Base-by-base conservation (phyloP, 2,113 vertebrate species). In the Vulpes vulpes region DNA sequence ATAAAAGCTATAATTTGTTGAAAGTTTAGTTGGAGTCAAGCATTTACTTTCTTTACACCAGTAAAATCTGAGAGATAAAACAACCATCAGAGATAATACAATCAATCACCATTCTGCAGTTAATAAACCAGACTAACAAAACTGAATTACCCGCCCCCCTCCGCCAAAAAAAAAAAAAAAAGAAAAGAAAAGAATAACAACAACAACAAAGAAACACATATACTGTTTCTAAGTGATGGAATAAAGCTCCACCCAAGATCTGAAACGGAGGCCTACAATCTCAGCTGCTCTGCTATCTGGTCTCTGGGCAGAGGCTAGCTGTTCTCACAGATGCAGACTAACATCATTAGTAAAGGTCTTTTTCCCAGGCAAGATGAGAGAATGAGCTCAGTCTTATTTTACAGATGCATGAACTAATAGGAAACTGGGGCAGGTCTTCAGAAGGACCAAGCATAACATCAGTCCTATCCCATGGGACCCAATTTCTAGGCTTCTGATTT, bases 321-420 rank as follows among this genome's bases (percentile, higher is more conserved):
- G 27, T 92, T 92, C 87, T 81, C 83, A 96, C 60, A 86, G 59
- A 92, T 69, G 71, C 27, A 35, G 64, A 86, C 62, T 76, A 74
- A 78, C 20, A 27, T 78, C 83, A 89, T 80, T 69, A 88, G 88
- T 27, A 59, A 91, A 96, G 90, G 78, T 71, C 86, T 94, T 85
- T 88, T 91, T 64, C 90, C 87, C 90, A 78, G 65, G 79, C 35
- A 71, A 91, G 49, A 49, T 30, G 73, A 83, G 65, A 89, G 80
- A 92, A 86, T 38, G 82, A 91, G 25, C 94, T 93, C 62, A 88
- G 82, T 59, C 69, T 80, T 95, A 91, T 73, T 95, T 93, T 80
- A 96, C 57, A 95, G 64, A 94, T 22, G 43, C 23, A 71, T 8
- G 57, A 82, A 62, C 51, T 69, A 74, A 88, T 19, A 85, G 78